Evolutionary conservation across 2,888 invertebrate species (phyloP).

Genomic region (Plagiodera versicolora): DNA sequence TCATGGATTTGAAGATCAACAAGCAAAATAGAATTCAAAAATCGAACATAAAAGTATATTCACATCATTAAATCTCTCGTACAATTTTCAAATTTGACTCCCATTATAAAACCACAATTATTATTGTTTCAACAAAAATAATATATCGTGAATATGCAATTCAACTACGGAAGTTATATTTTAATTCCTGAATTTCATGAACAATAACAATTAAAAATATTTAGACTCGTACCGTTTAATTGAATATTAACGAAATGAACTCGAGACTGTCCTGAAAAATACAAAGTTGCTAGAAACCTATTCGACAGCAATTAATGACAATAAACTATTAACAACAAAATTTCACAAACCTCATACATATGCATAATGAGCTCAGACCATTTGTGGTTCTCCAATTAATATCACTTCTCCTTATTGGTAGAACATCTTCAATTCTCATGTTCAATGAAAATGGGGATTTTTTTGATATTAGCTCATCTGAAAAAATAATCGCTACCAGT

Average conservation of each 20-base stretch:
- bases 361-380: slow-evolving; percentile 14
- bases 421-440: slow-evolving; percentile 15
- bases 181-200: no score
- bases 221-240: no score
- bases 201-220: no score
- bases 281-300: neutral
- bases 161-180: no score
- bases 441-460: neutral
- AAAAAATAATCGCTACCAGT: slow-evolving; percentile 10
- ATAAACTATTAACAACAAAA: slow-evolving; percentile 21
- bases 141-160: no score
- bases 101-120: no score
- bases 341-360: slow-evolving; percentile 3
- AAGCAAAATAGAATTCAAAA: no score
- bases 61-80: no score
- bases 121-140: no score
- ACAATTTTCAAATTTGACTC: no score
- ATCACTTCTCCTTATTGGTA: slow-evolving; percentile 17
- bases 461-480: slow-evolving; percentile 7
- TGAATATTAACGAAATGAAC: neutral
- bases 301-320: slow-evolving; percentile 23
- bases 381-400: slow-evolving; percentile 11
- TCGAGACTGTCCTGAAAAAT: neutral
- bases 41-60: no score
- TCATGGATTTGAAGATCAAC: no score